Evolutionary conservation across 2,888 invertebrate genomes (phyloP), one percentile per base, ranked within the genome.

Genomic region (Palloptera scutellata): DNA sequence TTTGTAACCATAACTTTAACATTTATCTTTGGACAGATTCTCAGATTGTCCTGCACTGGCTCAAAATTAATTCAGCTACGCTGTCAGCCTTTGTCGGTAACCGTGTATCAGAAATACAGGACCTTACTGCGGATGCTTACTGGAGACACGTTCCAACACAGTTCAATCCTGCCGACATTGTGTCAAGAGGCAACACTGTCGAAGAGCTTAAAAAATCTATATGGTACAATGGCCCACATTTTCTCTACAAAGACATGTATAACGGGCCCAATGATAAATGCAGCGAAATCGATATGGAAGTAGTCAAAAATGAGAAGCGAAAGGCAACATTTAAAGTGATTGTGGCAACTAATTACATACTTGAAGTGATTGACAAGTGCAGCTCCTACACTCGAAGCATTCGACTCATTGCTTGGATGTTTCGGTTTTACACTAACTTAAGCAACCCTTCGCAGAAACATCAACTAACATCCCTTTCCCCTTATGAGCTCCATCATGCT

Each of bases 51-150:
- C 52, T 74, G 11, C 66, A 64, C 11, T 72, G 74, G 73, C 64
- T 73, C 10, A 59, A 48, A 40, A 43, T 62, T 53, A 72, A 72
- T n/a, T 71, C 73, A 6, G 60, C 69, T 1, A 69, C 70, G 10
- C 42, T 71, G 1, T 70, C 67, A 1, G 69, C 64, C n/a, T 70
- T 73, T 57, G 70, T 73, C 10, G 67, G 67, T 12, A 74, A 74
- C 20, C 63, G 69, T 5, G 55, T 73, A 1, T 65, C 66, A 4
- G 67, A 70, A 54, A 73, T 72, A 20, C 70, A 69, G 41, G 67
- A 69, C 13, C 19, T 58, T 10, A 66, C 72, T 13, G 19, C n/a
- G 11, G 41, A 60, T 6, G 19, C 45, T 45, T 4, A 52, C 57
- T 73, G 70, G 72, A 69, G 53, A 30, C 65, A 72, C 54, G 69